Evolutionary conservation across 1,140 invertebrate species (phyloP).

Genomic region (Apis florea): DNA sequence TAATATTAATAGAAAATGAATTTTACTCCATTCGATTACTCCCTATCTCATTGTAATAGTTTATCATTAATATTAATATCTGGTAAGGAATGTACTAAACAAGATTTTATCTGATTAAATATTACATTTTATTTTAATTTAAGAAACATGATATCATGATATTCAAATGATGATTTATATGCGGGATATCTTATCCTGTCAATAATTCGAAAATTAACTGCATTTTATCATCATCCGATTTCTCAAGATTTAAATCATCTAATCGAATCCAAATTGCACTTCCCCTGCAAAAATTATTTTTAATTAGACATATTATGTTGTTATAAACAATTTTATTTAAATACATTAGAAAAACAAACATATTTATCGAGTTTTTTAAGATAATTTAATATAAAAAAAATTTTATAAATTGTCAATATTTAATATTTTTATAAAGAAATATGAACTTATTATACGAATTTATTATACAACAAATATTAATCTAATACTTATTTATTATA

Average conservation of each 20-base stretch:
- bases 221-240: slow-evolving; percentile 74
- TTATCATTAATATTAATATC: slow-evolving; percentile 42
- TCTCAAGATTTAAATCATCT: slow-evolving; percentile 80
- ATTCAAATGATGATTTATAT: slow-evolving; percentile 76
- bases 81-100: slow-evolving; percentile 67
- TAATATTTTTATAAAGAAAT: too few species aligned
- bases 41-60: slow-evolving; percentile 81
- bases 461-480: too few species aligned
- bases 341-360: too few species aligned
- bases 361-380: too few species aligned
- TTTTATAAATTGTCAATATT: too few species aligned
- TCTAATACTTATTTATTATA: too few species aligned
- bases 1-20: neutral
- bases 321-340: too few species aligned
- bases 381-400: too few species aligned
- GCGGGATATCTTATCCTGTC: slow-evolving; percentile 78
- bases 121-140: slow-evolving; percentile 75
- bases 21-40: slow-evolving; percentile 69
- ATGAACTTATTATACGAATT: too few species aligned
- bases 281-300: slow-evolving; percentile 47
- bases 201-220: slow-evolving; percentile 74
- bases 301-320: neutral
- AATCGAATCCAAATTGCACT: slow-evolving; percentile 73
- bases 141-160: slow-evolving; percentile 82
- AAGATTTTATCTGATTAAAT: slow-evolving; percentile 80